Conservation (phyloP, 2,888 invertebrate genomes). For the Diaphora mendica region DNA sequence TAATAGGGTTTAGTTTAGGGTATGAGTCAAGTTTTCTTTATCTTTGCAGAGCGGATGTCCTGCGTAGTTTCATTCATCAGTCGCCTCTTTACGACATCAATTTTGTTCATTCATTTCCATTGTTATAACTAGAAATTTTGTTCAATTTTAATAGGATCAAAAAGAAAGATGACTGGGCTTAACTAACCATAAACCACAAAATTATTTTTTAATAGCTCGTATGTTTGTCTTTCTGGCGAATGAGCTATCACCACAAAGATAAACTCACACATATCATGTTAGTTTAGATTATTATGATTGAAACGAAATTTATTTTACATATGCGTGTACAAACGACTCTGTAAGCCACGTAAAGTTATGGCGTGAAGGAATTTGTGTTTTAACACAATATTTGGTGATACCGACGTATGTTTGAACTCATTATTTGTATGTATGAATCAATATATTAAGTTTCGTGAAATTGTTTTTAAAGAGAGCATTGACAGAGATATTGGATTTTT, state of each 20-base stretch:
- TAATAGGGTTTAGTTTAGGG: no score
- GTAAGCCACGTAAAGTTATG: constrained; percentile 28
- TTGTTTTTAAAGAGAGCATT: background rate
- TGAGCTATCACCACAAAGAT: background rate
- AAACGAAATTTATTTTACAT: constrained; percentile 16
- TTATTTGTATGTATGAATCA: constrained; percentile 11
- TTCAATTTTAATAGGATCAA: background rate
- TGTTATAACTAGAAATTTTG: no score
- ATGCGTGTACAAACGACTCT: constrained; percentile 1
- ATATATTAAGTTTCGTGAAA: constrained; percentile 4
- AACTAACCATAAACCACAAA: background rate
- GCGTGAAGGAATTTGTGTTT: constrained; percentile 47
- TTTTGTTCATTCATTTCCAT: no score
- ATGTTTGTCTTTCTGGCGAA: background rate
- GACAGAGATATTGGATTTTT: background rate
- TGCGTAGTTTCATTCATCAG: background rate
- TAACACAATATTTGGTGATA: constrained; percentile 22
- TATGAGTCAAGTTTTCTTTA: background rate
- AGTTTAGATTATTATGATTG: constrained; percentile 11
- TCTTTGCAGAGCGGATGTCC: background rate
- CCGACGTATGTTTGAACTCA: constrained; percentile 11
- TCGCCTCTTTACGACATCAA: background rate
- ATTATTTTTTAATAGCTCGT: background rate
- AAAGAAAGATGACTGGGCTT: background rate
- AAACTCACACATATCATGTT: constrained; percentile 4